Base-by-base conservation (phyloP, 1,140 invertebrate species). In the Habropoda laboriosa region DNA sequence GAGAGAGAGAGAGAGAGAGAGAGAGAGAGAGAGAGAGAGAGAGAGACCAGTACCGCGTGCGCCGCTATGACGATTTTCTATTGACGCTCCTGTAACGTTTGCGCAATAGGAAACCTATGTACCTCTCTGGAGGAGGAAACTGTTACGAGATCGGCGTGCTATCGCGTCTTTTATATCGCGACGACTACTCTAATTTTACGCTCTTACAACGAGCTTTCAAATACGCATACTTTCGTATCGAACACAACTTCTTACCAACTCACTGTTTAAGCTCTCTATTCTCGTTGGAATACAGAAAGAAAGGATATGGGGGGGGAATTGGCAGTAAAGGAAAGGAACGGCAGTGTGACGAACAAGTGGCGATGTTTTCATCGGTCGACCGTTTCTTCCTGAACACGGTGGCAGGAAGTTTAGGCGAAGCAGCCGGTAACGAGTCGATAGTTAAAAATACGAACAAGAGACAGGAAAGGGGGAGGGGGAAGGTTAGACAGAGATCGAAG, bases 361-460 rank as follows among this genome's bases (percentile, higher is more conserved):
- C 63, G 51, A 73, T 79, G 80, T 64, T 80, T 51, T 80, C 80
- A 67, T 70, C 75, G 71, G 60, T 53, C 47, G 60, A 47, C 35
- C 61, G 60, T 66, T 79, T 79, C 79, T 87, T 85, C 79, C 84
- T 86, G 86, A 83, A 79, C 79, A 70, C 53, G 51, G 58, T 60
- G 87, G 80, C 87, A 89, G 89, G 89, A 90, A 90, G 89, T 89
- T 89, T 88, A 84, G 86, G 40, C 81, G 86, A 85, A 76, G 70
- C 71, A 63, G 73, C 49, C 76, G 83, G 77, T 86, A 88, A 86
- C 82, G 79, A 89, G 85, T 77, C 82, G 79, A 87, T 87, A 87
- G 86, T 87, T 87, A 87, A 87, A 86, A 85, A 86, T 87, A 87
- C 53, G 75, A 51, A n/a, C 24, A n/a, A 81, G 85, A 78, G 42